Conservation (phyloP, 1,140 invertebrate genomes). For the Paralvinella palmiformis region DNA sequence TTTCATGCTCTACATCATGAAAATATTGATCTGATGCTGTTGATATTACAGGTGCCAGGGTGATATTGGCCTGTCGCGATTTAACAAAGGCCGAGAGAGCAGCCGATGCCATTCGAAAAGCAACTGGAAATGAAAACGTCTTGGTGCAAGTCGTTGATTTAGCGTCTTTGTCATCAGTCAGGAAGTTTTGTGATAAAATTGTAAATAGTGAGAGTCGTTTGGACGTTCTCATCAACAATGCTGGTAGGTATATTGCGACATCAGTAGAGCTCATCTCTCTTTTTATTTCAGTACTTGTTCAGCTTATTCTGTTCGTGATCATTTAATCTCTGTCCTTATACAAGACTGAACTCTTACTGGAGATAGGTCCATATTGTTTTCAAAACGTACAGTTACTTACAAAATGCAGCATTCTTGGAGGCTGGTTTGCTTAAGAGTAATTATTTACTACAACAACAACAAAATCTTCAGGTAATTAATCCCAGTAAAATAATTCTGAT, state of each 20-base stretch:
- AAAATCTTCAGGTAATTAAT: no score
- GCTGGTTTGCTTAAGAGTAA: no score
- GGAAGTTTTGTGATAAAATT: constrained; percentile 53
- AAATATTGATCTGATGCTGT: not conserved
- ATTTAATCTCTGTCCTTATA: no score
- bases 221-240: constrained; percentile 17
- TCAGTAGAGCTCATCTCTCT: no score
- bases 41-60: constrained; percentile 57
- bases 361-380: no score
- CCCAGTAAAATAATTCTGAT: no score
- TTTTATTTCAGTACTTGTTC: no score
- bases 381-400: no score
- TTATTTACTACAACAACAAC: no score
- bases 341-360: no score
- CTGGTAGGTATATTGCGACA: constrained; percentile 11
- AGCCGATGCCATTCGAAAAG: constrained; percentile 68
- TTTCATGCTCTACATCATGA: not conserved
- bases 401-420: no score
- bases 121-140: constrained; percentile 62
- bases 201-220: not conserved
- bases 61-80: constrained; percentile 74
- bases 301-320: no score
- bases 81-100: constrained; percentile 65
- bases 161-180: constrained; percentile 62
- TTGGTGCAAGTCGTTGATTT: constrained; percentile 64